Evolutionary conservation across 2,797 vertebrate genomes (phyloP).

Genomic region (Erpetoichthys calabaricus): DNA sequence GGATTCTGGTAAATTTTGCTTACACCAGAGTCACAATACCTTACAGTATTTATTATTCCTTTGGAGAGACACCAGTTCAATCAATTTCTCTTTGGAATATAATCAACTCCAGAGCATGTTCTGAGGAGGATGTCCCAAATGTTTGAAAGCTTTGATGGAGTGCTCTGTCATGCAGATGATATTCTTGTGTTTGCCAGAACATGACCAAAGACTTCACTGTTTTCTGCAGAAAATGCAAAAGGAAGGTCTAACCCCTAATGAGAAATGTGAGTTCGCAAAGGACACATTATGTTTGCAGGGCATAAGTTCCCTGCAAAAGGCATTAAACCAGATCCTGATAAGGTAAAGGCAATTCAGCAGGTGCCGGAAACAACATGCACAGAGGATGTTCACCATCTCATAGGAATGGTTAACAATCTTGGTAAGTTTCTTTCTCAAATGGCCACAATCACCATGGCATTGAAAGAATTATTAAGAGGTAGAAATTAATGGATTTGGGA

Average conservation of each 20-base stretch:
- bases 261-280: conserved; percentile 15
- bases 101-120: conserved; percentile 16
- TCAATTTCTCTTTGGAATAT: conserved; percentile 9
- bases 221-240: conserved; percentile 9
- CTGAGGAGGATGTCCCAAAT: conserved; percentile 16
- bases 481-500: too few species aligned
- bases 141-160: conserved; percentile 7
- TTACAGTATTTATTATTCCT: conserved; percentile 15
- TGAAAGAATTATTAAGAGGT: too few species aligned
- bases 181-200: conserved; percentile 7
- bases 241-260: conserved; percentile 13
- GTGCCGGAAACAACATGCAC: conserved; percentile 11
- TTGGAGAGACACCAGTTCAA: conserved; percentile 13
- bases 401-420: conserved; percentile 14
- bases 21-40: conserved; percentile 1
- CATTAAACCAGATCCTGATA: conserved; percentile 10
- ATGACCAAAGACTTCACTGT: conserved; percentile 9
- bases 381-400: too few species aligned
- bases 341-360: conserved; percentile 9
- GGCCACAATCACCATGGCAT: too few species aligned
- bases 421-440: too few species aligned
- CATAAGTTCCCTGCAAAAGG: conserved; percentile 6
- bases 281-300: conserved; percentile 5
- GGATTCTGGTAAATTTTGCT: conserved; percentile 18
- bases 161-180: conserved; percentile 17